Evolutionary conservation across 1,140 invertebrate genomes (phyloP).

Genomic region (Tetranychus urticae): DNA sequence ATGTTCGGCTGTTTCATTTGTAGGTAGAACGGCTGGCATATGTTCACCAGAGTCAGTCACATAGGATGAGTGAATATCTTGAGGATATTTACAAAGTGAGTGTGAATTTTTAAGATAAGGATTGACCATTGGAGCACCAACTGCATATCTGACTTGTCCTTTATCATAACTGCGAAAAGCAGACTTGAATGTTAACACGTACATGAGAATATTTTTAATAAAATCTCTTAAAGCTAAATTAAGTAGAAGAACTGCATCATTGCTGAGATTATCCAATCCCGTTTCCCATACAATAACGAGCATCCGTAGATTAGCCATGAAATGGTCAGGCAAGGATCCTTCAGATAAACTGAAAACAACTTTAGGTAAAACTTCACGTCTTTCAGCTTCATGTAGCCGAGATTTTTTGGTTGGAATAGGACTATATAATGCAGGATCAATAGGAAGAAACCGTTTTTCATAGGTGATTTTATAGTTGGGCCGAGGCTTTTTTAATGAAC

Average conservation of each 20-base stretch:
- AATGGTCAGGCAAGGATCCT: slow-evolving; percentile 40
- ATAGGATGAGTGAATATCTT: not conserved
- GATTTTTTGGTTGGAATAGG: not conserved
- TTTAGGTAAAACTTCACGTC: not conserved
- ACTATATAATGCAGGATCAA: not conserved
- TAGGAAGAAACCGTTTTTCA: not conserved
- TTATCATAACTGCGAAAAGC: slow-evolving; percentile 38
- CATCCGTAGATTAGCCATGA: slow-evolving; percentile 46
- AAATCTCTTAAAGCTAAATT: slow-evolving; percentile 37
- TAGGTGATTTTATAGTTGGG: not conserved
- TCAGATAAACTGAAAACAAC: slow-evolving; percentile 17
- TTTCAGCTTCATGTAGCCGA: not conserved
- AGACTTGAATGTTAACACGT: slow-evolving; percentile 40
- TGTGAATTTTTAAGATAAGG: slow-evolving; percentile 37
- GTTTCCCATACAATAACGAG: slow-evolving; percentile 56
- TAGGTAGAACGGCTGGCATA: not conserved
- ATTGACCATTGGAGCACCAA: slow-evolving; percentile 40
- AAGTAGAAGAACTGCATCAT: slow-evolving; percentile 43
- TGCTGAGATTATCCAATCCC: slow-evolving; percentile 48
- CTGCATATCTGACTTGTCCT: slow-evolving; percentile 38
- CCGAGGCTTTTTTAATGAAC: too few relatives aligned
- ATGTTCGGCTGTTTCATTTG: not conserved
- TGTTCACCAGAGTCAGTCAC: not conserved
- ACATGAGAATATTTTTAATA: slow-evolving; percentile 37
- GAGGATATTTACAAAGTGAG: not conserved